Conservation (phyloP, 2,888 invertebrate species). For the Drosophila atripex region DNA sequence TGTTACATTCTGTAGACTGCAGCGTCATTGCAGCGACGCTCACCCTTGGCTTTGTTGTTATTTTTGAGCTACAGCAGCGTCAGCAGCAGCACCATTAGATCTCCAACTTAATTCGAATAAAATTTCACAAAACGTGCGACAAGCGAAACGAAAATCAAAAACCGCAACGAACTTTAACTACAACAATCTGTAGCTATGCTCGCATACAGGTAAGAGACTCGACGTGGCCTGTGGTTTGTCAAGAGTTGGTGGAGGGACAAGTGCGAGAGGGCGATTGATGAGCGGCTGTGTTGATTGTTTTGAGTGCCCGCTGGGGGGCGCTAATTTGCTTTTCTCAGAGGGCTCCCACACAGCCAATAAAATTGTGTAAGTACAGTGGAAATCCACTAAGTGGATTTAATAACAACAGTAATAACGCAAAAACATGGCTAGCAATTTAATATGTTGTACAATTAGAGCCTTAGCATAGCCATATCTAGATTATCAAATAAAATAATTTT, state of each 20-base stretch:
- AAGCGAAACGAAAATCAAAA: slow-evolving; percentile 47
- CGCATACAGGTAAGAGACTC: slow-evolving; percentile 13
- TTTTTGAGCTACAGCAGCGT: slow-evolving; percentile 17
- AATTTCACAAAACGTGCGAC: slow-evolving; percentile 63
- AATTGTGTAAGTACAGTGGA: slow-evolving; percentile 44
- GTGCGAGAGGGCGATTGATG: slow-evolving; percentile 14
- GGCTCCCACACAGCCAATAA: slow-evolving; percentile 53
- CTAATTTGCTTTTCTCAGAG: slow-evolving; percentile 65
- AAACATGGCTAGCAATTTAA: not conserved
- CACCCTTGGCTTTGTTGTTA: slow-evolving; percentile 31
- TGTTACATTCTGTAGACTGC: slow-evolving; percentile 81
- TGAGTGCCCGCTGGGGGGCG: slow-evolving; percentile 67
- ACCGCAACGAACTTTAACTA: slow-evolving; percentile 47
- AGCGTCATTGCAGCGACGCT: slow-evolving; percentile 80
- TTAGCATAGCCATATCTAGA: no score
- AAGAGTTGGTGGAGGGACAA: not conserved
- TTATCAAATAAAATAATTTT: no score
- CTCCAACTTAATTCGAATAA: slow-evolving; percentile 52
- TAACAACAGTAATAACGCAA: not conserved
- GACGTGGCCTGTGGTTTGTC: not conserved
- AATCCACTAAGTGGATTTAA: slow-evolving; percentile 34
- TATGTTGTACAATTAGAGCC: no score
- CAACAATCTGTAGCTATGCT: slow-evolving; percentile 25
- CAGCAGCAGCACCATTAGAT: slow-evolving; percentile 14
- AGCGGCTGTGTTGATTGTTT: slow-evolving; percentile 64